Evolutionary conservation across 2,797 vertebrate species (phyloP), one percentile per base, ranked within the genome.

Genomic region (Crax fasciolata): DNA sequence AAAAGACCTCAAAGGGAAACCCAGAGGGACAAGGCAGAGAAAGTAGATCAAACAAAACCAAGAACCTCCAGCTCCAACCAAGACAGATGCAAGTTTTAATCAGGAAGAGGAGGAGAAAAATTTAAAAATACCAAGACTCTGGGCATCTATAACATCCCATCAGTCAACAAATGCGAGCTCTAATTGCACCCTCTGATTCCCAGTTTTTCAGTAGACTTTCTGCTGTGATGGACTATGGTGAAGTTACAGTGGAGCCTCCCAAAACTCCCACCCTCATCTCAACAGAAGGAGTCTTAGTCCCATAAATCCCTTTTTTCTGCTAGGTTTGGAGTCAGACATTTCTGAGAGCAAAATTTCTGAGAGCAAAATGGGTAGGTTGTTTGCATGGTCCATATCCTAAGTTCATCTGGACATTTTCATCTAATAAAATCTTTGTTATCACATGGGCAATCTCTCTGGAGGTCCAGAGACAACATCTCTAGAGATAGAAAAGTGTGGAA

Each of bases 331-430:
- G 35, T 32, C 58, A 84, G 58, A 2, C 13, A n/a, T 18, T 57
- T 58, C 48, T 63, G 30, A 65, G 21, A 8, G 54, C 30, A 55
- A n/a, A 30, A 54, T 54, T 54, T 54, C 27, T 27, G 10, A 61
- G 15, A 0, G 0, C 13, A 30, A 70, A 87, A 24, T 2, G 2
- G 7, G 27, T 28, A 19, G 18, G 43, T 6, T 73, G 38, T 23
- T 35, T 49, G 32, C 32, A 41, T 0, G 0, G 41, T 30, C 46
- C 24, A 27, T 14, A 21, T 11, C 55, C 35, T 25, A 63, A 89
- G 77, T 24, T 77, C 52, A 48, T 13, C 17, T n/a, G 25, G 65
- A 13, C 12, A 3, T 24, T 46, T 84, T 14, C 32, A 74, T 11
- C 24, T 65, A 30, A n/a, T 19, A 80, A 75, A 52, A 52, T 12